Conservation (phyloP, 2,888 invertebrate species). For the Drosophila hamatofila region DNA sequence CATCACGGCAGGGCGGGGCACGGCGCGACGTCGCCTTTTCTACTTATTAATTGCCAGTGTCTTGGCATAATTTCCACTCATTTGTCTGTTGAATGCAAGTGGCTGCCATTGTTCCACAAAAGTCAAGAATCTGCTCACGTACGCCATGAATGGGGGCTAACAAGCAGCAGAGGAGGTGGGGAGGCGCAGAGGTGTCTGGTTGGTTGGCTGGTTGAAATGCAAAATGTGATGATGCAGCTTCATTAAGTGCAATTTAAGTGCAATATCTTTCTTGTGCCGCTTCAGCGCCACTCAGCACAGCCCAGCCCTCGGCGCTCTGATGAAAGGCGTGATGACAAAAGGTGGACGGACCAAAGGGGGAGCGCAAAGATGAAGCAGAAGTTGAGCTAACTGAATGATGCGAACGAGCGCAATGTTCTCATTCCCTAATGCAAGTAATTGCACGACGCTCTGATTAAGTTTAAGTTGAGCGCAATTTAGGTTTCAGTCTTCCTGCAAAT, state of each 20-base stretch:
- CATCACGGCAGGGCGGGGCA: neutral
- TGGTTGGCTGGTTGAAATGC: constrained; percentile 59
- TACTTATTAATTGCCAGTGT: constrained; percentile 80
- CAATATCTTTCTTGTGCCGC: constrained; percentile 65
- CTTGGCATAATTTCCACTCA: constrained; percentile 81
- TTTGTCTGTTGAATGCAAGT: constrained; percentile 79
- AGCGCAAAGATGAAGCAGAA: neutral
- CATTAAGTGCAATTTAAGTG: constrained; percentile 80
- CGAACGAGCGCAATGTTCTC: constrained; percentile 54
- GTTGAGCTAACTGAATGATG: constrained; percentile 53
- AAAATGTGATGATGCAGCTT: constrained; percentile 81
- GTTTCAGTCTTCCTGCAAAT: constrained; percentile 47
- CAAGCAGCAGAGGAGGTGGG: neutral
- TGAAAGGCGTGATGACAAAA: constrained; percentile 77
- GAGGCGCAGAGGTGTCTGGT: neutral
- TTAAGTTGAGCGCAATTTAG: constrained; percentile 70
- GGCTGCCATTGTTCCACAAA: constrained; percentile 64
- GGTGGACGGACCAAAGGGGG: constrained; percentile 49
- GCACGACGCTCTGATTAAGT: constrained; percentile 79
- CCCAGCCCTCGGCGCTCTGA: constrained; percentile 52
- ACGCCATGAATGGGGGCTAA: constrained; percentile 19
- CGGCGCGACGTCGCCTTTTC: constrained; percentile 48
- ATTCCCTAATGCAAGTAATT: constrained; percentile 75
- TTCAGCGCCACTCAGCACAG: neutral
- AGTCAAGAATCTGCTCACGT: constrained; percentile 74